Evolutionary conservation across 1,140 invertebrate genomes (phyloP), one percentile per base, ranked within the genome.

Genomic region (Ostrea denselamellosa): DNA sequence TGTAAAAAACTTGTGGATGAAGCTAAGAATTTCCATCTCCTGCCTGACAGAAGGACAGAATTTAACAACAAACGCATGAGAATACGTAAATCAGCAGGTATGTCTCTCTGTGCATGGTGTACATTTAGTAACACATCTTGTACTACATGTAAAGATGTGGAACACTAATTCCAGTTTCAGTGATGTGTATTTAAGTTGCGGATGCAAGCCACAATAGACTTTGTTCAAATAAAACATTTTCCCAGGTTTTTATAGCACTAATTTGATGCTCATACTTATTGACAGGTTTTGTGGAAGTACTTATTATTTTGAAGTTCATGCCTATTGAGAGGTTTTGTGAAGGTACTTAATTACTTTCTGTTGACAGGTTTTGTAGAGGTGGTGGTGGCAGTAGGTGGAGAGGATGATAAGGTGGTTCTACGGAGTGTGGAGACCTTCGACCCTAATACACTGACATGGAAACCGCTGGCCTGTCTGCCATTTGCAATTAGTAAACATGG

Each of bases 391-490:
- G 95, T 96, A 51, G 96, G 96, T 58, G 96, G 96, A 19, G 96
- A 96, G 92, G 96, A 96, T 93, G 96, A 96, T 88, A 96, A 96
- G 93, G 95, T 96, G 19, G 96, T 96, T 2, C 90, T 96, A 17
- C 91, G 95, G 54, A 95, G 95, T 90, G 96, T 96, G 52, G 96
- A 96, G 90, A 95, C 95, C 90, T 96, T 95, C 91, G 94, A 96
- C 90, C 95, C 95, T 8, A 86, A 88, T 14, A 90, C 88, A 17
- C 87, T 87, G 65, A 53, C 86, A 65, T 93, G 92, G 92, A 93
- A 90, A 88, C 92, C 92, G 10, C 77, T 93, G 14, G 90, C 90
- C n/a, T 93, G 92, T 91, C 90, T 93, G 4, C 91, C 91, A 85
- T 93, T 93, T 92, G 93, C 92, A 82, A 91, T 90, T 88, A 96